phyloP scores from a whole-genome alignment of 2,113 vertebrate genomes.

The Electrona antarctica region DNA sequence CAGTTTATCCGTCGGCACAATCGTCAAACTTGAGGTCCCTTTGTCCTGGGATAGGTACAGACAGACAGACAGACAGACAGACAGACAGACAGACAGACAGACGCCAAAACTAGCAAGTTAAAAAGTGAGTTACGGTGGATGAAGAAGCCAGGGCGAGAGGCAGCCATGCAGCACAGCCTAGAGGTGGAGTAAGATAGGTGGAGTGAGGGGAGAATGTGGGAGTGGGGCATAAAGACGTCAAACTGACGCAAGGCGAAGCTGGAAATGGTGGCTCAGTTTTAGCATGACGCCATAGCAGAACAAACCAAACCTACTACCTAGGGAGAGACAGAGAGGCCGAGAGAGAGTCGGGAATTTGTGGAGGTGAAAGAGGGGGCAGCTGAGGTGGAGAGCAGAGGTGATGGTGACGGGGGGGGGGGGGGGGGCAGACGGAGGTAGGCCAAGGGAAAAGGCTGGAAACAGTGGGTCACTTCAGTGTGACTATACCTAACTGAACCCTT shows the following conservation, averaged over 20 bases:
- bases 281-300: too few species aligned
- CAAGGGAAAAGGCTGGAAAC: slow-evolving; percentile 56
- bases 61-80: too few species aligned
- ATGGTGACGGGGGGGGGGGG: slow-evolving; percentile 1
- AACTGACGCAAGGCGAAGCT: not conserved
- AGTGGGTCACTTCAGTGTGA: slow-evolving; percentile 48
- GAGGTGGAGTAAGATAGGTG: not conserved
- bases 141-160: too few species aligned
- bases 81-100: too few species aligned
- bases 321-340: slow-evolving; percentile 6
- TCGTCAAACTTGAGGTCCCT: too few species aligned
- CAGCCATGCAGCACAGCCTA: too few species aligned
- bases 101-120: too few species aligned
- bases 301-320: too few species aligned
- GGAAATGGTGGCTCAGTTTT: too few species aligned
- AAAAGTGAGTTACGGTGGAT: too few species aligned
- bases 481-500: slow-evolving; percentile 25
- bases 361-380: slow-evolving; percentile 3
- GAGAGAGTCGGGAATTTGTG: not conserved
- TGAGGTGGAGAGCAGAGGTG: not conserved
- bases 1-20: too few species aligned
- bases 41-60: too few species aligned
- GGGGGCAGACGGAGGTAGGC: slow-evolving; percentile 13
- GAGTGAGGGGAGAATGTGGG: not conserved
- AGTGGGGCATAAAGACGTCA: not conserved